Evolutionary conservation across 2,888 invertebrate species (phyloP), one percentile per base, ranked within the genome.

Genomic region (Belgica antarctica): DNA sequence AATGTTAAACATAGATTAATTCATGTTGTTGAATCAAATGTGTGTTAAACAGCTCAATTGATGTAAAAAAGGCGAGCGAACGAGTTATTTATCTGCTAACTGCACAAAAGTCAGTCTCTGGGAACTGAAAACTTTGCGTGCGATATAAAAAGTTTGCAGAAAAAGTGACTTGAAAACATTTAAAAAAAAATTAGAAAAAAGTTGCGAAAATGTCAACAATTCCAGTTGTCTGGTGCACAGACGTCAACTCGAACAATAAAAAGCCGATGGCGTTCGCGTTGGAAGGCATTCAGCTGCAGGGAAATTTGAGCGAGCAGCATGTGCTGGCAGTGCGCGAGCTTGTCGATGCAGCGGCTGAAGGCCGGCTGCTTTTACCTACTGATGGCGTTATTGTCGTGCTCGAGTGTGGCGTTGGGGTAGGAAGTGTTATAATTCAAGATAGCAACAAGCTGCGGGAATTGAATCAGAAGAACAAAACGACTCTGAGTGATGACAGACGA

Each of bases 211-310:
- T 79, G 80, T 75, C 81, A 72, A 76, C 79, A 72, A 80, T 79
- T 77, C 80, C 80, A 36, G 81, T 80, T 65, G 81, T 80, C 65
- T 80, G 80, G 80, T 80, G 80, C 72, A 77, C 79, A 72, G 79
- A 80, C 75, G 79, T 80, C 36, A 80, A 81, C 73, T 80, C 81
- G 75, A 78, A 77, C 61, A 80, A 77, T 74, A 79, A 79, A 71
- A 79, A 80, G 71, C 81, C 80, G 19, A 78, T 78, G 28, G 80
- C 80, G 62, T 80, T 80, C 72, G 79, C 81, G 46, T 74, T 80
- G 36, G 80, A 81, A 71, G 80, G 81, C 70, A 80, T 80, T 25
- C 80, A 80, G 72, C 73, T 81, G 72, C 80, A 80, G 75, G 81
- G 80, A 8, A 80, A 80, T 73, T 78, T 81, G 12, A 80, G 78